Percentiles rank a stretch among this genome's conserved stretches.
Conservation (phyloP, 2,113 vertebrate genomes). For the Colossoma macropomum region DNA sequence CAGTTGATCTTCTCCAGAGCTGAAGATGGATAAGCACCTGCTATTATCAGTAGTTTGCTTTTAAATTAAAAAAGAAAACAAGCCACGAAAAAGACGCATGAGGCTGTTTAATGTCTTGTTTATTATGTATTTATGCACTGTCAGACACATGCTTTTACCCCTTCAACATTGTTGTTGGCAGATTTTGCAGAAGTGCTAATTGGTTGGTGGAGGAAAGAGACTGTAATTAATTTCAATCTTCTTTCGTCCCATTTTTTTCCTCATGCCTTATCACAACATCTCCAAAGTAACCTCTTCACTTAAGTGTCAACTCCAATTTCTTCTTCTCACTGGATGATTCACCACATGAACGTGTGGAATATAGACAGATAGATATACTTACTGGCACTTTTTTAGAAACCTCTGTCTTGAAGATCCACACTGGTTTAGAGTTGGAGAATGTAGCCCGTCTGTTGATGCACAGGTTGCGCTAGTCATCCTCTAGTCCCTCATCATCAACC, state of each 20-base stretch:
- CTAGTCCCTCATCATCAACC: too few species aligned
- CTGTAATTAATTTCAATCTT: slow-evolving; percentile 17
- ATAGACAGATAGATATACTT: too few species aligned
- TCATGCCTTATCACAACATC: too few species aligned
- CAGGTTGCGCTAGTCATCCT: too few species aligned
- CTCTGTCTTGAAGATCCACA: too few species aligned
- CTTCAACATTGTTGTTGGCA: slow-evolving; percentile 17
- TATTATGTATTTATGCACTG: slow-evolving; percentile 22
- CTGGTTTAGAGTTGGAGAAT: too few species aligned
- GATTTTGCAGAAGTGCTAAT: slow-evolving; percentile 40
- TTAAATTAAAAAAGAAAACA: not conserved
- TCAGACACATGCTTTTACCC: slow-evolving; percentile 15
- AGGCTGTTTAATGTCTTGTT: not conserved
- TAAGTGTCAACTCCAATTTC: too few species aligned
- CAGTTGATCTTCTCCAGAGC: not conserved
- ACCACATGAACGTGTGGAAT: too few species aligned
- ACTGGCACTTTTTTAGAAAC: too few species aligned
- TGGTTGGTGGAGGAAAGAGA: slow-evolving; percentile 33
- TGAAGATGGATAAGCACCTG: not conserved
- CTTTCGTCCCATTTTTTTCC: not conserved
- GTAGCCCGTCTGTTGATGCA: too few species aligned
- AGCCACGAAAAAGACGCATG: not conserved
- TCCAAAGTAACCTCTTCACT: too few species aligned
- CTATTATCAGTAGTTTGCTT: not conserved
- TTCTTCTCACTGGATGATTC: too few species aligned